Evolutionary conservation across 2,888 invertebrate genomes (phyloP), one percentile per base, ranked within the genome.

Genomic region (Pardosa pseudoannulata): DNA sequence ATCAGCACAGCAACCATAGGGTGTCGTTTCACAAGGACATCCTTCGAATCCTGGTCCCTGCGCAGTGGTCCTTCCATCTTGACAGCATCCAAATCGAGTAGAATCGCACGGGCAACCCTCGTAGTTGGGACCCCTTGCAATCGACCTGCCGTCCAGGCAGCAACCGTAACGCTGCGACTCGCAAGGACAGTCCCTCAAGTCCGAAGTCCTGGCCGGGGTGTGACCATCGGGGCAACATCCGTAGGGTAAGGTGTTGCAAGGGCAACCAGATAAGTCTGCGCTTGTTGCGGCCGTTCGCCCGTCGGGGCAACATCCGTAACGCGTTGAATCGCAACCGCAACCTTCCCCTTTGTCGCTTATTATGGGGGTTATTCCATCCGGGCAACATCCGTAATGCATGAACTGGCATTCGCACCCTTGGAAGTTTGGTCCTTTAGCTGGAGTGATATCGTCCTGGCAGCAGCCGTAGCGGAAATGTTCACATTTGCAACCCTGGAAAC

Each of bases 1-100:
- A 91, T 98, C 98, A 0, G 94, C 94, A 90, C 98, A 98, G 91
- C 98, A 98, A 1, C 98, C 98, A 91, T 94, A 95, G 0, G 13
- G 28, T 16, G 56, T 80, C 0, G 81, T 74, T 7, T 72, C 74
- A 46, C 88, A 88, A 93, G 93, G 56, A 91, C 98, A 88, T 3
- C 87, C 88, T 16, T 74, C 31, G n/a, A 76, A 36, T n/a, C 76
- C 92, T 1, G 93, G 93, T 70, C 96, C 96, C 75, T 92, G 92
- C 23, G 96, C 96, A 89, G 93, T 91, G 2, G 90, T 90, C 19
- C 89, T 89, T 36, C 90, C 90, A 91, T 90, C 90, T 6, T 82
- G 79, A 86, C 91, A 92, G 82, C 91, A 91, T 0, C 91, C 91
- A 90, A 93, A 95, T 0, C 91, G 91, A 89, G 95, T 95, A 67